These are phyloP conservation scores for Cephalopachus bancanus DNA, from an alignment of 2,797 vertebrate species.

Conservation along the genomic window DNA sequence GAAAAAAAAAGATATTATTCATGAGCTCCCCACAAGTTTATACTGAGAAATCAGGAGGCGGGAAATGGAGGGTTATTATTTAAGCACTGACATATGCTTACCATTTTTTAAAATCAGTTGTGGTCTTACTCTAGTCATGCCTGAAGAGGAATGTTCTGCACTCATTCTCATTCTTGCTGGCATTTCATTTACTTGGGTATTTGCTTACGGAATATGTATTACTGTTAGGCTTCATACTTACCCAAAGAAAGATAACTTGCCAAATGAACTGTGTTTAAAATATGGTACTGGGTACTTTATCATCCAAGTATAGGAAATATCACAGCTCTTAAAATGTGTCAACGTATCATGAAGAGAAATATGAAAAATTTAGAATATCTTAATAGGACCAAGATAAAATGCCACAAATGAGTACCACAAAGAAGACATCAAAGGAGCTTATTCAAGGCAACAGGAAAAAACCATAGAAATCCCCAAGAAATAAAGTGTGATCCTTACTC, in stretches of 20 bases:
- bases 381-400: not conserved
- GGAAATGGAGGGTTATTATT: not conserved
- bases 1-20: not conserved
- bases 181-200: not conserved
- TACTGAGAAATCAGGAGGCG: not conserved
- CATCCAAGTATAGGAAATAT: not conserved
- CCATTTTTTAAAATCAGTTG: not conserved
- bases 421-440: not conserved
- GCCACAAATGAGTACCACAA: not conserved
- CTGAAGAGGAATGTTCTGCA: not conserved
- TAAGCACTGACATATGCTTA: not conserved
- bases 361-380: not conserved
- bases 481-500: not conserved
- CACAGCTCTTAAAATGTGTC: not conserved
- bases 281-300: not conserved
- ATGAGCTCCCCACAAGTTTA: not conserved
- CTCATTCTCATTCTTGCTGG: not conserved
- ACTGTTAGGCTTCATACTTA: not conserved
- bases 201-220: not conserved
- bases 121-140: not conserved
- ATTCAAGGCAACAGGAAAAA: not conserved
- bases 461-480: not conserved
- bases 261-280: not conserved
- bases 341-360: not conserved
- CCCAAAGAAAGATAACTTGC: not conserved